Evolutionary conservation across 2,888 invertebrate species (phyloP), one percentile per base, ranked within the genome.

Genomic region (Trimorus sp.): DNA sequence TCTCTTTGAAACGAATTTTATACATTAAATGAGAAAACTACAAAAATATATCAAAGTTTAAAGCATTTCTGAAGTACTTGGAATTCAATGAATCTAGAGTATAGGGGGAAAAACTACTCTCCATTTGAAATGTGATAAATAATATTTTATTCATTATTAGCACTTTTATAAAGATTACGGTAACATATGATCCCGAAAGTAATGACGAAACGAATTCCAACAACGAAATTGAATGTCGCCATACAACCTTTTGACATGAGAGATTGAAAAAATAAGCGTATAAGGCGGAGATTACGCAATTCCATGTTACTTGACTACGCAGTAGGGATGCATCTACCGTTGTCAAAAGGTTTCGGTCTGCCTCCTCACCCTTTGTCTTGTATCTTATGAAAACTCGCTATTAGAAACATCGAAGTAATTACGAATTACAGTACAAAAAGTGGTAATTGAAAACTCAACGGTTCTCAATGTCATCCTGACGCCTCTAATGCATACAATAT

Each of bases 381-480:
- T 69, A 45, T 60, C 53, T 15, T 60, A 69, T 76, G 63, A 70
- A 77, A 77, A 70, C 69, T 58, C 51, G 45, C 60, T 63, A 77
- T 77, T 77, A 77, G 77, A 77, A 76, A 76, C 76, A 76, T 77
- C 70, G 69, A 77, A 77, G 77, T 77, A 77, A 77, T 70, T 77
- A 70, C 56, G 58, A 70, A 69, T 70, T 70, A 70, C 53, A 77
- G 70, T 70, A 78, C 70, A 78, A 78, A 78, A 70, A 78, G 56
- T 78, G 53, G 40, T 69, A 70, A 77, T 77, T 70, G 77, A 77
- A 77, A 77, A 77, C 62, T 77, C 38, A 69, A 69, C 16, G 69
- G 77, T 77, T 77, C 65, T 77, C 77, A 77, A 77, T 70, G 70
- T 77, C 70, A 70, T 77, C 58, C 65, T 65, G 77, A 77, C 77